Evolutionary conservation across 92 coral and sea anemone genomes (phyloP), one percentile per base, ranked within the genome.

Genomic region (Heteractis magnifica): DNA sequence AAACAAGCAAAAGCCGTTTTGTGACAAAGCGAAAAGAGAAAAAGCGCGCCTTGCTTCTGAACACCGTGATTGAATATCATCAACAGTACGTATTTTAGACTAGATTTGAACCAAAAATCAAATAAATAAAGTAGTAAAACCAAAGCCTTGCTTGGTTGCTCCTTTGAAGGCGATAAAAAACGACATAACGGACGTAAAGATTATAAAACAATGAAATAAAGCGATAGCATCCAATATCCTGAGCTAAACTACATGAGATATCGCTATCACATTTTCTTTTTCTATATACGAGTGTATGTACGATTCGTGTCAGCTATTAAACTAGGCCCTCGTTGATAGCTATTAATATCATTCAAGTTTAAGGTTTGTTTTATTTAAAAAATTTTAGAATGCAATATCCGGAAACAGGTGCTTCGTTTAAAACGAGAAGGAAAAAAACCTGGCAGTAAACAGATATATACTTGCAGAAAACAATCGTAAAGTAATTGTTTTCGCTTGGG

Each of bases 361-460:
- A 16, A 11, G 73, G 12, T 68, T 68, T 20, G 44, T 68, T 68
- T 68, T 62, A n/a, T n/a, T n/a, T n/a, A n/a, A n/a, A n/a, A 10
- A 20, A 26, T 26, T 68, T 23, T 20, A 68, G 73, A 68, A 68
- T 41, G 73, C 73, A 68, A 68, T 68, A 68, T 68, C 73, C 73
- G 73, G 73, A 4, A 10, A 26, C 73, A 68, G 73, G 73, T 68
- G 73, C 15, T 20, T 4, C 48, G 14, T 20, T 68, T n/a, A 26
- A 68, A 26, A 26, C 20, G 10, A 68, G 72, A 65, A 10, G 49
- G 49, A 0, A 68, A 34, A 34, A 53, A 53, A 53, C 9, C 9
- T 4, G 58, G 58, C 9, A 53, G 4, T 53, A 26, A 23, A 68
- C 21, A 11, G 49, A 20, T 68, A 26, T 12, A 2, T 12, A 2